Conservation (phyloP, 2,888 invertebrate genomes). For the Caenorhabditis sulstoni region DNA sequence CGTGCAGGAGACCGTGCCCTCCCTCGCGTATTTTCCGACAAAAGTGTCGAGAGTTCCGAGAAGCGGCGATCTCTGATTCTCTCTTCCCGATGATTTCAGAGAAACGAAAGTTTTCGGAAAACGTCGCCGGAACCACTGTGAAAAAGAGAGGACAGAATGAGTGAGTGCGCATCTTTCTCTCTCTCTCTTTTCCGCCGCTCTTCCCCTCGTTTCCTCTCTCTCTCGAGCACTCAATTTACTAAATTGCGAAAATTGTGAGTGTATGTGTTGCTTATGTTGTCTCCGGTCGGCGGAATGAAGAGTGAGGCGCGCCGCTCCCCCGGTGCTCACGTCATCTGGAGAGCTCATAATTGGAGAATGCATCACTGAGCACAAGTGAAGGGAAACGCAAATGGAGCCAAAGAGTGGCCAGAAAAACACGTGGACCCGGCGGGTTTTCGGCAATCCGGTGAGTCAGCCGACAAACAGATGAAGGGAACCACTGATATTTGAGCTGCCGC, state of each 20-base stretch:
- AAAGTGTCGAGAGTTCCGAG: too few species aligned
- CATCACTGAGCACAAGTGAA: constrained; percentile 25
- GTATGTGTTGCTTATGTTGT: constrained; percentile 48
- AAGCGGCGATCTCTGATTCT: too few species aligned
- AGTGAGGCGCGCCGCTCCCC: constrained; percentile 12
- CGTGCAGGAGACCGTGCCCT: too few species aligned
- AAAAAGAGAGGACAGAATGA: constrained; percentile 1
- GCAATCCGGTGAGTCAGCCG: not conserved
- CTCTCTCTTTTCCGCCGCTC: not conserved
- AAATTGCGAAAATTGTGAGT: constrained; percentile 49
- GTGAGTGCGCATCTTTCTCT: constrained; percentile 2
- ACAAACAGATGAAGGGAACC: not conserved
- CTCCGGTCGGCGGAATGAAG: constrained; percentile 8
- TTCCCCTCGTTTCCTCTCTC: constrained; percentile 18
- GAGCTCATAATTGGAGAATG: constrained; percentile 42
- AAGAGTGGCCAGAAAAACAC: not conserved
- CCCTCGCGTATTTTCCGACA: too few species aligned
- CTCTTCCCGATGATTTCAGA: too few species aligned
- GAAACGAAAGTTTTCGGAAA: not conserved
- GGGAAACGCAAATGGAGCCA: constrained; percentile 1
- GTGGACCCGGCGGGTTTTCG: not conserved
- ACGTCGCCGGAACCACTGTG: not conserved
- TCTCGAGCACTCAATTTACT: constrained; percentile 54
- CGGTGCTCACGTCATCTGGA: constrained; percentile 36
- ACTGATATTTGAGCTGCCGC: constrained; percentile 8